Base-by-base conservation (phyloP, 2,113 vertebrate species). In the Chloroceryle aenea region DNA sequence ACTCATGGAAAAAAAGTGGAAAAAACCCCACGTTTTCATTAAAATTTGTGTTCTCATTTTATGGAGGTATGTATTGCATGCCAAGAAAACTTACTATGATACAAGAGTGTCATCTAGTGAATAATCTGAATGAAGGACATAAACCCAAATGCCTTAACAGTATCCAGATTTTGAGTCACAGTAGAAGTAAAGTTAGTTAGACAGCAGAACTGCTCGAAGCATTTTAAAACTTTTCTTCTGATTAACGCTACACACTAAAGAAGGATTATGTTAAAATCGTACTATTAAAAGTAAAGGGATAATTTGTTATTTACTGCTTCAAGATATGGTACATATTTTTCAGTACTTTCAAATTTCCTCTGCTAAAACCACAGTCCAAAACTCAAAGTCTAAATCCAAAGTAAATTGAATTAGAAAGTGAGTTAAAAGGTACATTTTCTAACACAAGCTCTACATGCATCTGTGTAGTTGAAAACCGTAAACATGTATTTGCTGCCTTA, bases 91-190 rank as follows among this genome's bases (percentile, higher is more conserved):
- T 38, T 79, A 32, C 25, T 86, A 6, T 78, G 75, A 91, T 77
- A 78, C 90, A 93, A 98, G 80, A 97, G 83, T 97, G 97, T 97
- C 98, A 98, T 79, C 97, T 98, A 98, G 97, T 97, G 97, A 98
- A 86, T 92, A 32, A 9, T 82, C 83, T 64, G 62, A 40, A 82
- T 77, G 89, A 91, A 77, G 72, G 53, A 93, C 38, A 77, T 7
- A 45, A 20, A 72, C 13, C 4, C 36, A 75, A 81, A 72, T 36
- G 14, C 45, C 23, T 76, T 23, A 26, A 17, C 2, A 38, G 5
- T 25, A 71, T 45, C 10, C 36, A 55, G 52, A 55, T 43, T 67
- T 67, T 52, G 36, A 79, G 7, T 79, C n/a, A 47, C 34, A 25
- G 30, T 38, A 0, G 21, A 76, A 20, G 12, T 36, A 30, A 12